Conservation (phyloP, 2,797 vertebrate species). For the Phrynocephalus vlangalii region DNA sequence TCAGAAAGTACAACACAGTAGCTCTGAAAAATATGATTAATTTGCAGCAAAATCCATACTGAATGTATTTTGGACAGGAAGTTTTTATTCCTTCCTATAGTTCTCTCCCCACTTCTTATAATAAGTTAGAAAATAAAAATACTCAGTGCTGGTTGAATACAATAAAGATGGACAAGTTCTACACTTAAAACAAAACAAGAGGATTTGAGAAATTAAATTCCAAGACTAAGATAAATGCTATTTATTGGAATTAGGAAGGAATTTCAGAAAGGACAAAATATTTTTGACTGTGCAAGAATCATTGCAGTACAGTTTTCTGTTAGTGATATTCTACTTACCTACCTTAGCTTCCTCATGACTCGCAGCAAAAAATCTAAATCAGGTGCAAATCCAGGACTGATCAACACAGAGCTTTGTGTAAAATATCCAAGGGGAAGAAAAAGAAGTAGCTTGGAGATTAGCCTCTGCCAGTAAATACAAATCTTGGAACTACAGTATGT, state of each 20-base stretch:
- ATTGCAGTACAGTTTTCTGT: conserved; percentile 6
- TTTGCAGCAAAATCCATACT: too few species aligned
- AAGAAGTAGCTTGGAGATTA: background rate
- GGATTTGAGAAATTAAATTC: background rate
- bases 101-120: too few species aligned
- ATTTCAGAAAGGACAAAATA: conserved; percentile 9
- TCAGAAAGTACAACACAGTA: too few species aligned
- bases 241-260: background rate
- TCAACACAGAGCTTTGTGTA: conserved; percentile 30
- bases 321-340: conserved; percentile 28
- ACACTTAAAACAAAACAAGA: background rate
- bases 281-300: background rate
- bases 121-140: too few species aligned
- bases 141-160: background rate
- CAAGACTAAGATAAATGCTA: background rate
- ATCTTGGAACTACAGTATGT: background rate
- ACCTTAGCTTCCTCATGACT: conserved; percentile 23
- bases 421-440: conserved; percentile 21
- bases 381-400: conserved; percentile 25
- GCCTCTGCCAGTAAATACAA: conserved; percentile 11
- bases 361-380: conserved; percentile 37
- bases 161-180: background rate
- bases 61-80: too few species aligned
- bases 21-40: too few species aligned
- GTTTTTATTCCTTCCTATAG: too few species aligned